phyloP scores from a whole-genome alignment of 92 coral and sea anemone genomes.

The Hydrozoanthus gracilis region DNA sequence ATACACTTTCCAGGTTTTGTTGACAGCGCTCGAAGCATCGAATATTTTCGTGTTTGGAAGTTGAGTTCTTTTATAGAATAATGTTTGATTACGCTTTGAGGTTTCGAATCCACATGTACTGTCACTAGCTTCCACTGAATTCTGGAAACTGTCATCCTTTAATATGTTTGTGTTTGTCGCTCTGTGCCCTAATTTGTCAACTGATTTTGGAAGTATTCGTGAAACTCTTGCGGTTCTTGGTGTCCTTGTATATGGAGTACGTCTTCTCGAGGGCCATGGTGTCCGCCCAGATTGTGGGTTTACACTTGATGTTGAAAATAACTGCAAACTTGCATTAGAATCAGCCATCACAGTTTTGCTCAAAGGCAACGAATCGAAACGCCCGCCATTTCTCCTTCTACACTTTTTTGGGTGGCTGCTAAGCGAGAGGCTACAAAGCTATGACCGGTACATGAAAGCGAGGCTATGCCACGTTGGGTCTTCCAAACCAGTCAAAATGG shows the following conservation, averaged over 20 bases:
- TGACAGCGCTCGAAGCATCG: conserved; percentile 58
- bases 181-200: conserved; percentile 8
- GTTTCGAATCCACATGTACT: background rate
- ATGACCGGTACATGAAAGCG: conserved; percentile 60
- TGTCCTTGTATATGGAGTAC: conserved; percentile 84
- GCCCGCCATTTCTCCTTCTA: conserved; percentile 48
- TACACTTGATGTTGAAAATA: conserved; percentile 36
- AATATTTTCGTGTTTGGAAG: conserved; percentile 8
- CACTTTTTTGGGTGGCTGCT: conserved; percentile 51
- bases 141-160: conserved; percentile 9
- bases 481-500: conserved; percentile 98
- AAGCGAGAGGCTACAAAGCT: conserved; percentile 63
- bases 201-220: conserved; percentile 50
- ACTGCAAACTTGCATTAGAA: background rate
- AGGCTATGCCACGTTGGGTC: conserved; percentile 99
- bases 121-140: background rate
- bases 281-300: conserved; percentile 51
- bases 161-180: conserved; percentile 15
- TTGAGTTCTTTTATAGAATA: background rate
- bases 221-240: conserved; percentile 74
- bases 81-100: background rate
- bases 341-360: conserved; percentile 59
- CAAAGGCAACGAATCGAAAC: conserved; percentile 56
- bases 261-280: conserved; percentile 79
- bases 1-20: conserved; percentile 88